phyloP scores from a whole-genome alignment of 2,113 vertebrate species.

The Nettapus auritus region DNA sequence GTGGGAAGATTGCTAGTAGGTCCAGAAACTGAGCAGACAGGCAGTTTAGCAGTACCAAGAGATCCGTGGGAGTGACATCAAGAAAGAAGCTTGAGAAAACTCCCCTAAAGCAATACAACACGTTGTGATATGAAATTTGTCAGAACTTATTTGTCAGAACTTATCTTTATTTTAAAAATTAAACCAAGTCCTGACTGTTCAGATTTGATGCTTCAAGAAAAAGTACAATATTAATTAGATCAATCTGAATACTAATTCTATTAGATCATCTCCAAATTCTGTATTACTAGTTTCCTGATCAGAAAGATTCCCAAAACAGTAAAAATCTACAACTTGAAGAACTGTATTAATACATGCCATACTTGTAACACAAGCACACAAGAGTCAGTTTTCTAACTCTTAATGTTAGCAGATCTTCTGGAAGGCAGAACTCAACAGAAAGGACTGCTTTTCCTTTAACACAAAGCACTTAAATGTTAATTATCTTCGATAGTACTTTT shows the following conservation, averaged over 20 bases:
- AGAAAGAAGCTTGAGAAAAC: not conserved
- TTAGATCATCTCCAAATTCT: not conserved
- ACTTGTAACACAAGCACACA: not conserved
- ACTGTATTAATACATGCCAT: not conserved
- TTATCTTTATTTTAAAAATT: not conserved
- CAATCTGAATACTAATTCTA: not conserved
- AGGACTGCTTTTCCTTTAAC: not conserved
- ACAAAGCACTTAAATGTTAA: not conserved
- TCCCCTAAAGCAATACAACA: not conserved
- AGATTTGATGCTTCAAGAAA: not conserved
- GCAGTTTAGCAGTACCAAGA: not conserved
- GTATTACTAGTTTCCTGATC: not conserved
- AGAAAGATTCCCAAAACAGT: not conserved
- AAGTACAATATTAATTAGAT: not conserved
- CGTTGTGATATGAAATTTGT: not conserved
- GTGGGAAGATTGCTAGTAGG: not conserved
- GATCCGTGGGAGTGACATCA: not conserved
- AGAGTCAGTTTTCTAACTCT: not conserved
- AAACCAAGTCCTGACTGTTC: not conserved
- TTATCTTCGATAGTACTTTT: not conserved
- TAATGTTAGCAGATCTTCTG: not conserved
- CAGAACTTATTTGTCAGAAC: not conserved
- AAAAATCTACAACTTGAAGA: not conserved
- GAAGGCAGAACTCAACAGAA: not conserved
- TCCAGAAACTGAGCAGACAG: not conserved